Evolutionary conservation across 2,888 invertebrate species (phyloP), one percentile per base, ranked within the genome.

Genomic region (Drosophila atripex): DNA sequence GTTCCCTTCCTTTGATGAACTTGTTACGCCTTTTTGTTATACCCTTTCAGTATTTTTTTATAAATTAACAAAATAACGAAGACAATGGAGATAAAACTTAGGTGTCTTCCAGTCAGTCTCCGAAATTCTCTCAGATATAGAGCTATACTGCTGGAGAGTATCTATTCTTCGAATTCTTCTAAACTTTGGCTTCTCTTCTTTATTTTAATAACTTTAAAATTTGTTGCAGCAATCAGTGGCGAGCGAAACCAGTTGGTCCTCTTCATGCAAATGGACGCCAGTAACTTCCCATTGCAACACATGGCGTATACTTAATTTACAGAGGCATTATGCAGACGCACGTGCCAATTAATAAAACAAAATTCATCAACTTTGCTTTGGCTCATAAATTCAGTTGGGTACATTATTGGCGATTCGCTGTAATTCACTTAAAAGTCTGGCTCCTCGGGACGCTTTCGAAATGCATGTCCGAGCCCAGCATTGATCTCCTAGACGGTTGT

Each of bases 161-260:
- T 56, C 41, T 61, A 51, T 18, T 41, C 16, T 18, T 41, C 16
- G 14, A 0, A 18, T 18, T 18, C 18, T 18, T 8, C 41, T 43
- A 3, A 21, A 12, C 32, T 14, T 35, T 6, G n/a, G 21, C 21
- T 12, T 43, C 11, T 11, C 3, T 18, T 47, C 25, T 18, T 85
- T 82, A 82, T 85, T 79, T 79, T 85, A 82, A 85, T 82, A 85
- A 82, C 72, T 82, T 85, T 74, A 80, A 77, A 85, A 79, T 85
- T 82, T 82, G 83, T 68, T 77, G 71, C 51, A 79, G 80, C 86
- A 82, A 82, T 85, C 86, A 82, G 80, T 28, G 66, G 53, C 9
- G 14, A 41, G 45, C 51, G 50, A 43, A 58, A 52, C 51, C 64
- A 66, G 68, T 54, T 71, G 69, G 52, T 53, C 47, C 51, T 35